Evolutionary conservation across 2,113 vertebrate genomes (phyloP), one percentile per base, ranked within the genome.

Genomic region (Dendrocopos noguchii): DNA sequence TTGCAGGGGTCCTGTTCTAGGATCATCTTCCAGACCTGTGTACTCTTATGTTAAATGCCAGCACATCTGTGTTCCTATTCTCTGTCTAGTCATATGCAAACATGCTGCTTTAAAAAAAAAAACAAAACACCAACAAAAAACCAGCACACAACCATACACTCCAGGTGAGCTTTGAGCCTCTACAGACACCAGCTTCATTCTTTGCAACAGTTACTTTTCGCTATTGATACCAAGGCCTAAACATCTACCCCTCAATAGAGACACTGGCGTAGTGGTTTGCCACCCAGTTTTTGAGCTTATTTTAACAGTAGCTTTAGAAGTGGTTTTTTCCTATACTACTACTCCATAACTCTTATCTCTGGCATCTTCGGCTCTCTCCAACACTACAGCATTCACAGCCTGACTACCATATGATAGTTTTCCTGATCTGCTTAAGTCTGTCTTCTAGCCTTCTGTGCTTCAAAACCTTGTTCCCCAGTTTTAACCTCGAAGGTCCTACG

Each of bases 161-260:
- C 11, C 15, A 65, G 29, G 15, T 25, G 9, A 75, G 14, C 47
- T 59, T 73, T 79, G 19, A 61, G 9, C 13, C 3, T 28, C 36
- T 75, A 20, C 10, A 63, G 27, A 46, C 46, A 1, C 14, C 14
- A 7, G 14, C 42, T 84, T 47, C 16, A 18, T 53, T 71, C 33
- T 42, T 77, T 2, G 0, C 14, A 79, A 36, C 10, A 75, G 21
- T 39, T 60, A 17, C 6, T 50, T 71, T 66, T 59, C 12, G 59
- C 68, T 7, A 34, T 1, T 3, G n/a, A 31, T 3, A 27, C 5
- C 46, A 74, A 33, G 1, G 1, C 15, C 46, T 42, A 31, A 55
- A 31, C 20, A 31, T 7, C 55, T 20, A 65, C 19, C 18, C 24
- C 5, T 21, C 68, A 36, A 27, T 0, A 55, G 17, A 8, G 46